Base-by-base conservation (phyloP, 2,888 invertebrate genomes). In the Mantis religiosa region DNA sequence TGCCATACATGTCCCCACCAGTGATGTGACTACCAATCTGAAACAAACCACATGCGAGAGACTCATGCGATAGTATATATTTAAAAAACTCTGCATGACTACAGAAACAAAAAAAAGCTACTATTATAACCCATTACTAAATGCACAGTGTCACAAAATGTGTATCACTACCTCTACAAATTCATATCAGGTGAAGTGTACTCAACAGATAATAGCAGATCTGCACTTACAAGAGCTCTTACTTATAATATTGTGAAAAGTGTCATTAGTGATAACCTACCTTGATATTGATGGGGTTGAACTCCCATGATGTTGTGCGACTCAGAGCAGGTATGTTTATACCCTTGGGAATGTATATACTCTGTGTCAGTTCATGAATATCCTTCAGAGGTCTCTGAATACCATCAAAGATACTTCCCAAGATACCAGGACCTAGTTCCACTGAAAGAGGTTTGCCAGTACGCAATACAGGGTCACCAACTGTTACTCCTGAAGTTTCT, bases 341-440 rank as follows among this genome's bases (percentile, higher is more conserved):
- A 93, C 99, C 99, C 95, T 99, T 99, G 84, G 99, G 99, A 94
- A 99, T 99, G 95, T 99, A 99, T 94, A 99, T 99, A 92, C 98
- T 98, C 93, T 96, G 95, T 1, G 98, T 98, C 90, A 98, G 94
- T 93, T 98, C 98, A 93, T 97, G 95, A 93, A 99, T 99, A 94
- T 99, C 99, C 94, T 98, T 98, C 92, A 99, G 94, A 0, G 99
- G 99, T 92, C 99, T 97, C 94, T 99, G 99, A 94, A 99, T 99
- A 95, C 99, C 99, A 94, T 99, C 99, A 94, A 99, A 99, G 94
- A 99, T 99, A 93, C 98, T 98, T 91, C 98, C 98, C 95, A 99
- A 96, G 93, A 99, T 99, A 87, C 99, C 99, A 87, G 99, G 99
- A 12, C 99, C 99, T 89, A 99, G 94, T 93, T 99, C 99, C 82